Evolutionary conservation across 2,797 vertebrate genomes (phyloP), one percentile per base, ranked within the genome.

Genomic region (Octomys mimax): DNA sequence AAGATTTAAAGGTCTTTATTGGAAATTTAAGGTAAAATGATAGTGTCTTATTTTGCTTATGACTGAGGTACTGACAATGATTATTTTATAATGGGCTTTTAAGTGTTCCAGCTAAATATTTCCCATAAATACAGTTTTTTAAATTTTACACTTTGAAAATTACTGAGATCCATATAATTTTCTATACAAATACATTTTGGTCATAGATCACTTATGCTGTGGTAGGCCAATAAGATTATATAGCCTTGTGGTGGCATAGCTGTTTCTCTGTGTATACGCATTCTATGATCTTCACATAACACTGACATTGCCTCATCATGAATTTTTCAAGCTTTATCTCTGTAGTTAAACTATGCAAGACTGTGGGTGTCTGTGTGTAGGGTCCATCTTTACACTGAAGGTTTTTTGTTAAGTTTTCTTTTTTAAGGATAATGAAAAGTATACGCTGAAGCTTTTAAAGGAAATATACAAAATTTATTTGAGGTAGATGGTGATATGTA

Each of bases 81-180:
- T 71, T 78, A 70, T 42, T 68, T 54, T 42, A 39, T 31, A 82
- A 87, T 70, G 13, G 3, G 3, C 24, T n/a, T 86, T 8, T 64
- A 71, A 82, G 36, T 86, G 33, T 22, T 24, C 77, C 21, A 86
- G 70, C 19, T 75, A 80, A 85, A 36, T 3, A 24, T 79, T 83
- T 95, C 36, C 42, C 66, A 33, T 8, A 84, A 73, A 61, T 49
- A 49, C 22, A 16, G 42, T 9, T 64, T 49, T 66, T 36, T 92
- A 92, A 87, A 42, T 28, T 70, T 89, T 49, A 79, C 5, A 84
- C 92, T 79, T 83, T 84, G 94, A 36, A 89, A 49, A 84, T 39
- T 86, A 13, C 8, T 70, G 26, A 75, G 33, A 70, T 10, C 79
- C 10, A 93, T 5, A 33, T 18, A 31, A 21, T 7, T n/a, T 46